Evolutionary conservation across 2,113 vertebrate genomes (phyloP), one percentile per base, ranked within the genome.

Genomic region (Paramormyrops kingsleyae): DNA sequence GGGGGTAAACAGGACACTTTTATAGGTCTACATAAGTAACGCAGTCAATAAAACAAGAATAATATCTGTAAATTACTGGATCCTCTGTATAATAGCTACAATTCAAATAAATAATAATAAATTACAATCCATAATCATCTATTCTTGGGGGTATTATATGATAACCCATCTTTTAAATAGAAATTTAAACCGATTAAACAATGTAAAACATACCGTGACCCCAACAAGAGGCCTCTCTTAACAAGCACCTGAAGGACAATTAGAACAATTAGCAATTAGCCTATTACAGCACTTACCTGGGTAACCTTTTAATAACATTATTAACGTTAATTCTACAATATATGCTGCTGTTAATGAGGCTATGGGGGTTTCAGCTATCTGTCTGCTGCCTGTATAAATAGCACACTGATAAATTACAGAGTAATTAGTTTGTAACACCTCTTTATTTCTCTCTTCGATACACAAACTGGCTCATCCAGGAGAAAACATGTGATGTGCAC

Each of bases 301-400:
- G 74, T 80, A 80, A 80, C 42, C 83, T 85, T 85, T 49, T 83
- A 83, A 42, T 83, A 85, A 12, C 83, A 49, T 49, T 85, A 85
- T 27, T 85, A 49, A n/a, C 2, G 44, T 49, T 46, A 42, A 44
- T 85, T n/a, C 83, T 15, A 46, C 44, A 44, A 49, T 42, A 27
- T 49, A 49, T 24, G 8, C 21, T 80, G 74, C 17, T 19, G 4
- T 80, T 70, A 70, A 70, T 70, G 62, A 13, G 62, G 3, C 62
- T 31, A 31, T 70, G 27, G n/a, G n/a, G n/a, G 31, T 27, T n/a
- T 31, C 62, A 70, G n/a, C n/a, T 31, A 27, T 31, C 27, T 70
- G 62, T 27, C 62, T 66, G n/a, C 62, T 12, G 3, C 10, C 62
- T 3, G 4, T 70, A 70, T 31, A 70, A 70, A 70, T 27, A 31